Evolutionary conservation across 1,140 invertebrate species (phyloP), one percentile per base, ranked within the genome.

Genomic region (Pachyrhynchus sulphureomaculatus): DNA sequence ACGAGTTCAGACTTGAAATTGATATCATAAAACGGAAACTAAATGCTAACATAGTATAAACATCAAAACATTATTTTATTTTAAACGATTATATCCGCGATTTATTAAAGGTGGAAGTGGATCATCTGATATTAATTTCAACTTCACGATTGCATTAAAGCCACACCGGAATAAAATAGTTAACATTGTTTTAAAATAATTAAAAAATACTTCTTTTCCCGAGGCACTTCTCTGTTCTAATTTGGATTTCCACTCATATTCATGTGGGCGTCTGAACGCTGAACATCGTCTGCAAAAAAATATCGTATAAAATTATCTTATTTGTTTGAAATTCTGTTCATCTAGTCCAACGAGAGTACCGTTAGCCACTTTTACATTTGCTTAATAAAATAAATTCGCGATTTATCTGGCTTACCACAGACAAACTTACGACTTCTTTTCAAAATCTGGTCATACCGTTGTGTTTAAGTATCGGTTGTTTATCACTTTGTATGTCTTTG

Each of bases 331-430:
- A 49, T 61, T 53, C 48, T 47, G 55, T 36, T 53, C 58, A 37
- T 52, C 44, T 53, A 21, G 58, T 42, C 26, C 20, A 6, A 12
- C 55, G 10, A 37, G 13, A 4, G 29, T 54, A 53, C 59, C 59
- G 59, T 62, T 62, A 62, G 24, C 42, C 48, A 18, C 37, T 52
- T 48, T 52, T 42, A 36, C 57, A 60, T 62, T 62, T 62, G 59
- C 59, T 41, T 62, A 62, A 62, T 62, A 62, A 62, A 62, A 62
- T 62, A 62, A 62, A 62, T 62, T 62, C 44, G 59, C 59, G 41
- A 62, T 42, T 51, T 62, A 62, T 62, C 59, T 62, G 59, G 44
- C 36, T 15, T 52, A 61, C 24, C 48, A 34, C 24, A 48, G 48
- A 55, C 59, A 54, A n/a, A 62, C 59, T 24, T 4, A 20, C 32